Percentiles rank a stretch among this genome's conserved stretches.
These are phyloP conservation scores for Pseudomugil tenellus DNA, from an alignment of 2,797 vertebrate species.

Conservation along the genomic window DNA sequence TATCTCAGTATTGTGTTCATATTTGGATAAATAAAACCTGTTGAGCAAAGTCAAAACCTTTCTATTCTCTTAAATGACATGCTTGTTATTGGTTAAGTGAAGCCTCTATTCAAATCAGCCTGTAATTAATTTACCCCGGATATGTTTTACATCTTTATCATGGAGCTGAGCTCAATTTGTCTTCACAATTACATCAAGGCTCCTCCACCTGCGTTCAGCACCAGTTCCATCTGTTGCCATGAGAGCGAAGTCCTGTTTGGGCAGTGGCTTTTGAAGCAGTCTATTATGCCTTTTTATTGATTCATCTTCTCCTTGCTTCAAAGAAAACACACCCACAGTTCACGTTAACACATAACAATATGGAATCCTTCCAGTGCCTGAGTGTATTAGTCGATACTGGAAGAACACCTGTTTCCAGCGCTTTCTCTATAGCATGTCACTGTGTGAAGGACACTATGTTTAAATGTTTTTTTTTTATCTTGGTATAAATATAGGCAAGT, in stretches of 20 bases:
- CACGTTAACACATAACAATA: neutral
- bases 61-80: neutral
- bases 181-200: slow-evolving; percentile 56
- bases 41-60: neutral
- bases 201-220: slow-evolving; percentile 39
- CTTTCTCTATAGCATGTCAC: neutral
- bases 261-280: slow-evolving; percentile 58
- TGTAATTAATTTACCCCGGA: slow-evolving; percentile 18
- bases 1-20: neutral
- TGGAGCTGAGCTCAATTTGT: slow-evolving; percentile 4
- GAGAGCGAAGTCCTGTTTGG: slow-evolving; percentile 67
- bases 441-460: neutral
- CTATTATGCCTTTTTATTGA: slow-evolving; percentile 35
- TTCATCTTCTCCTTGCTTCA: slow-evolving; percentile 43
- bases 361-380: neutral
- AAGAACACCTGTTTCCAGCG: slow-evolving; percentile 6
- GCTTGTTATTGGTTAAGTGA: neutral
- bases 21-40: neutral
- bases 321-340: slow-evolving; percentile 18
- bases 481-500: too few species aligned
- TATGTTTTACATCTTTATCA: slow-evolving; percentile 23
- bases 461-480: neutral
- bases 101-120: neutral
- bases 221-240: slow-evolving; percentile 74
- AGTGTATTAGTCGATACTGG: neutral